Conservation (phyloP, 35 echinoderm and acorn worm species). For the Heliocidaris erythrogramma region DNA sequence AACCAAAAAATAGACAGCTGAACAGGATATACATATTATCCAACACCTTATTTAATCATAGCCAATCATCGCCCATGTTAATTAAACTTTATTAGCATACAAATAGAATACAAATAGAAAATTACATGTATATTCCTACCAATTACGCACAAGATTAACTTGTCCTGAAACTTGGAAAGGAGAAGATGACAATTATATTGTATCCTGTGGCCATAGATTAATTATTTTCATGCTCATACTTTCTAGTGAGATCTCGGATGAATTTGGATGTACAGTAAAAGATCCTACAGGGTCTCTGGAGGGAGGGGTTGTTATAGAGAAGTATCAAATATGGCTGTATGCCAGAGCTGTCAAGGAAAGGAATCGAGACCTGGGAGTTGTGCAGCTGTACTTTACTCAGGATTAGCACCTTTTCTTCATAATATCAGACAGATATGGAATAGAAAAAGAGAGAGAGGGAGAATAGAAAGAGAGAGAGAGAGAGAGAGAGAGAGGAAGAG, state of each 20-base stretch:
- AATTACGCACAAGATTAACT: not conserved
- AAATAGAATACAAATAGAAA: not conserved
- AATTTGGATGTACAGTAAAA: not conserved
- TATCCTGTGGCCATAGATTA: not conserved
- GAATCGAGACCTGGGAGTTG: not conserved
- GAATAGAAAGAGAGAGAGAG: not conserved
- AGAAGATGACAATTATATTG: not conserved
- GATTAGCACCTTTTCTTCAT: not conserved
- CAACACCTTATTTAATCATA: not conserved
- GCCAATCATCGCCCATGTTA: not conserved
- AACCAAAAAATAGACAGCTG: not conserved
- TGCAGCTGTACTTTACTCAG: constrained; percentile 5
- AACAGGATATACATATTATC: not conserved
- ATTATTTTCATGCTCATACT: not conserved
- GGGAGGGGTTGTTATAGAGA: not conserved
- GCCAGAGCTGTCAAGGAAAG: not conserved
- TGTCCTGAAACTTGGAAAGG: not conserved
- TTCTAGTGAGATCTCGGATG: not conserved
- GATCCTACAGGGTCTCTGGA: not conserved
- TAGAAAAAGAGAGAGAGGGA: not conserved
- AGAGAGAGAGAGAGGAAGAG: not conserved
- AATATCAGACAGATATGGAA: not conserved
- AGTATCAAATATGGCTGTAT: not conserved
- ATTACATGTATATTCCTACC: not conserved
- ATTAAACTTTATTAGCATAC: not conserved